A percentile compares a stretch with the other conserved stretches of the same genome.
Evolutionary conservation across 2,797 vertebrate species (phyloP).

Genomic region (Thripadectes ignobilis): DNA sequence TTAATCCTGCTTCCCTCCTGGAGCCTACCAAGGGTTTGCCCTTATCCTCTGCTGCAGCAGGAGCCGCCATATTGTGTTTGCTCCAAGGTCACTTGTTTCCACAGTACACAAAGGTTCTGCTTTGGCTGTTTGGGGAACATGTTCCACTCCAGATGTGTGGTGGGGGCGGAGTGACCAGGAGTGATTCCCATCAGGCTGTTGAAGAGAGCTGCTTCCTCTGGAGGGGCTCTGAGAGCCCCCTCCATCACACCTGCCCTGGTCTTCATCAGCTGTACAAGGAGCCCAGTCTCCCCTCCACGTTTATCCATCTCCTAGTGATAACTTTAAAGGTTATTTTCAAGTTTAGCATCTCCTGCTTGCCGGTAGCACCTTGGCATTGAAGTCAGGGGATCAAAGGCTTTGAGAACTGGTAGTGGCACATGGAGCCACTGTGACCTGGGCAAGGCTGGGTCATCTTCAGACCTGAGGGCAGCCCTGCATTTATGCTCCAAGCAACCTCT

Average conservation of each 20-base stretch:
- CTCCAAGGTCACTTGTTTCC: not conserved
- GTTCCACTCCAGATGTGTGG: not conserved
- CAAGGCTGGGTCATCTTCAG: not conserved
- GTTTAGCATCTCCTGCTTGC: not conserved
- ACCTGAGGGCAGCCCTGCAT: not conserved
- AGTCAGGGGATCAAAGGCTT: not conserved
- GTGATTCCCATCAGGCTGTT: not conserved
- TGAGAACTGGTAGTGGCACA: not conserved
- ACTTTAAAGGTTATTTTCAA: not conserved
- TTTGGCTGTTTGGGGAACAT: accelerated
- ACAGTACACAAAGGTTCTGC: accelerated
- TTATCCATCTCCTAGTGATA: accelerated
- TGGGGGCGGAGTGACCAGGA: not conserved
- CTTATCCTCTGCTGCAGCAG: not conserved
- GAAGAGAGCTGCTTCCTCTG: not conserved
- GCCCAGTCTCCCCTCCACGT: not conserved
- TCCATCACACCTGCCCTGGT: not conserved
- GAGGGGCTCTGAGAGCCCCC: not conserved
- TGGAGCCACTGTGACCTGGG: accelerated
- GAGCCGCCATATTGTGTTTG: not conserved
- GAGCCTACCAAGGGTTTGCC: not conserved
- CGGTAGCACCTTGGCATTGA: not conserved
- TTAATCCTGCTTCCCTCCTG: conserved; percentile 10
- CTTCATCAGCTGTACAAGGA: accelerated
- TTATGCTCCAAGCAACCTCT: accelerated